Evolutionary conservation across 2,888 invertebrate species (phyloP).

Genomic region (Prostheceraeus crozeri): DNA sequence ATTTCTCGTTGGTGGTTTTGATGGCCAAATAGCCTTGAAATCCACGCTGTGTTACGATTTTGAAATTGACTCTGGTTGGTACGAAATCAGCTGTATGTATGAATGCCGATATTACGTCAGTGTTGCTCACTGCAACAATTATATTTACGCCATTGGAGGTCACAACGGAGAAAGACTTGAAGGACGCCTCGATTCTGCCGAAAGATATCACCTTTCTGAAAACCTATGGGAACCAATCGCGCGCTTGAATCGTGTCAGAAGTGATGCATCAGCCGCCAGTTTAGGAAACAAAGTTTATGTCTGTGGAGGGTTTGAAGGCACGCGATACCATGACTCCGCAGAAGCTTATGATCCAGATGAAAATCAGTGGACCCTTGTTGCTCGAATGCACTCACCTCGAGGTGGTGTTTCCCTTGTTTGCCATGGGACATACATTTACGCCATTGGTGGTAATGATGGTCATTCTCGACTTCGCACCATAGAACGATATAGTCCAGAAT

Average conservation of each 20-base stretch:
- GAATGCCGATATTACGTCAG: conserved; percentile 71
- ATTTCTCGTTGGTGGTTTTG: conserved; percentile 83
- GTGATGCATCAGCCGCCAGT: conserved; percentile 55
- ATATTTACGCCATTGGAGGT: conserved; percentile 62
- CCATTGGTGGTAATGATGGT: conserved; percentile 49
- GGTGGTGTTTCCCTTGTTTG: conserved; percentile 84
- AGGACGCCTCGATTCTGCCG: conserved; percentile 76
- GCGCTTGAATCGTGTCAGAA: conserved; percentile 55
- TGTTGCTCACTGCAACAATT: conserved; percentile 72
- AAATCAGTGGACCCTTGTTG: conserved; percentile 55
- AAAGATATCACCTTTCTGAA: conserved; percentile 68
- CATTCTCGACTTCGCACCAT: conserved; percentile 21
- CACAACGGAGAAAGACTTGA: conserved; percentile 69
- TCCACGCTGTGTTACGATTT: conserved; percentile 36
- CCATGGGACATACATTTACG: conserved; percentile 69
- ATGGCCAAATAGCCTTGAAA: conserved; percentile 58
- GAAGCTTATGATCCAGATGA: conserved; percentile 51
- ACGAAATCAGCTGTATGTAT: conserved; percentile 35
- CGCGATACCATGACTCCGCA: conserved; percentile 54
- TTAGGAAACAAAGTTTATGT: conserved; percentile 54
- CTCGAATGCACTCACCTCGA: conserved; percentile 71
- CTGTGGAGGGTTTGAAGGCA: conserved; percentile 57
- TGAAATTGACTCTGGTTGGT: conserved; percentile 36
- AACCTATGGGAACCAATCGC: conserved; percentile 77
- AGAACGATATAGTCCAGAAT: conserved; percentile 35